Base-by-base conservation (phyloP, 2,888 invertebrate species). In the Eupithecia subumbrata region DNA sequence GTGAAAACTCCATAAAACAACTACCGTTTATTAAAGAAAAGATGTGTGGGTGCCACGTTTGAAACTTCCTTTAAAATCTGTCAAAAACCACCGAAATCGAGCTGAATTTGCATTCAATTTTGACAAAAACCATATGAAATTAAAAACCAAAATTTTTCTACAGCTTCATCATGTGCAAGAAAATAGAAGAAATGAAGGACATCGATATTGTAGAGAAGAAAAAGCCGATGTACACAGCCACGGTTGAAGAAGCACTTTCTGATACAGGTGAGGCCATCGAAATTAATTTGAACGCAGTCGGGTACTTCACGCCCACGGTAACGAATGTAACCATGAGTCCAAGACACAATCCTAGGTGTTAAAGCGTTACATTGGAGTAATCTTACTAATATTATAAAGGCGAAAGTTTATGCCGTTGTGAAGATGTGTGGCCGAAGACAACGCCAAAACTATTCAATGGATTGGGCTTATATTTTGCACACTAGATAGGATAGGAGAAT, bases 221-320 rank as follows among this genome's bases (percentile, higher is more conserved):
- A 71, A 86, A 80, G 48, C 76, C 84, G 0, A 74, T 82, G 18
- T 79, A 86, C 64, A 79, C 87, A 2, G 88, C 89, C 1, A 87
- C 89, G 0, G 84, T 94, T 0, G 94, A 94, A 76, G 94, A 94
- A 37, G 94, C 94, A 0, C 83, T 94, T 0, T 84, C 87, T 37
- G 86, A 91, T 48, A 91, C 93, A 77, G 94, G 94, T 93, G 79
- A 82, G 82, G 3, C 2, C n/a, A 37, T 37, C 34, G 40, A 30
- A 34, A 18, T 30, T 30, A 30, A 40, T 40, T 1, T 40, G 18
- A 11, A 12, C 12, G 52, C 52, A 56, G 0, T 22, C n/a, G 0
- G 11, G 11, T 56, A 56, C 22, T 5, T 1, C 16, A 8, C 48
- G 18, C 30, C 4, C 5, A 48, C 48, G 18, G 18, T 18, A 45